Evolutionary conservation across 2,888 invertebrate species (phyloP).

Genomic region (Acleris emargana): DNA sequence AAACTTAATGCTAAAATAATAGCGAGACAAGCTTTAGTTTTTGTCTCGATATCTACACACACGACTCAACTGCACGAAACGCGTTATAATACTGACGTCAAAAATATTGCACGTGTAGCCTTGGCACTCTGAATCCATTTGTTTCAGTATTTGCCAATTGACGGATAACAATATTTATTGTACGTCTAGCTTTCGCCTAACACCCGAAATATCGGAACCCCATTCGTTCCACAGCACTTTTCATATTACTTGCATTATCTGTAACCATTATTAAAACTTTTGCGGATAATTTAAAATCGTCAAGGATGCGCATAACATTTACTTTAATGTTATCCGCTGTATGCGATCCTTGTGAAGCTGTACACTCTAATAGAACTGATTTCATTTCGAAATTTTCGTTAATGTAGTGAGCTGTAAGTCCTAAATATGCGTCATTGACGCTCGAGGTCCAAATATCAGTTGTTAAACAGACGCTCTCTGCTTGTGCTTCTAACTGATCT

Average conservation of each 20-base stretch:
- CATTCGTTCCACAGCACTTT: conserved; percentile 12
- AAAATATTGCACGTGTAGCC: no score
- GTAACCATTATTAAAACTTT: conserved; percentile 32
- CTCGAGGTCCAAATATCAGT: not conserved
- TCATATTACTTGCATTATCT: conserved; percentile 36
- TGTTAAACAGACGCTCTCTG: conserved; percentile 2
- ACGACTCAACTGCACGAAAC: no score
- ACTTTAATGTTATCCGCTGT: conserved; percentile 30
- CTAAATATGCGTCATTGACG: not conserved
- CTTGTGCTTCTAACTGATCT: not conserved
- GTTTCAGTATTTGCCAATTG: no score
- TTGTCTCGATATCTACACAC: no score
- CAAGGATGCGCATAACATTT: conserved; percentile 11
- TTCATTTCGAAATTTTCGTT: not conserved
- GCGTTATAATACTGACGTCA: no score
- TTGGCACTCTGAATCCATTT: no score
- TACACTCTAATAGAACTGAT: no score
- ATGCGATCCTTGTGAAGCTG: conserved; percentile 1
- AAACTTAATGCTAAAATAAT: no score
- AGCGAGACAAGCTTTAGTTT: no score
- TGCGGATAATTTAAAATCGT: conserved; percentile 27
- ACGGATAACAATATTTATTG: no score
- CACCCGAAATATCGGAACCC: conserved; percentile 23
- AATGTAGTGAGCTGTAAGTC: not conserved
- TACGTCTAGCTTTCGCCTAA: no score